These are phyloP conservation scores for Dugesia japonica DNA, from an alignment of 2,888 invertebrate species.

Conservation along the genomic window DNA sequence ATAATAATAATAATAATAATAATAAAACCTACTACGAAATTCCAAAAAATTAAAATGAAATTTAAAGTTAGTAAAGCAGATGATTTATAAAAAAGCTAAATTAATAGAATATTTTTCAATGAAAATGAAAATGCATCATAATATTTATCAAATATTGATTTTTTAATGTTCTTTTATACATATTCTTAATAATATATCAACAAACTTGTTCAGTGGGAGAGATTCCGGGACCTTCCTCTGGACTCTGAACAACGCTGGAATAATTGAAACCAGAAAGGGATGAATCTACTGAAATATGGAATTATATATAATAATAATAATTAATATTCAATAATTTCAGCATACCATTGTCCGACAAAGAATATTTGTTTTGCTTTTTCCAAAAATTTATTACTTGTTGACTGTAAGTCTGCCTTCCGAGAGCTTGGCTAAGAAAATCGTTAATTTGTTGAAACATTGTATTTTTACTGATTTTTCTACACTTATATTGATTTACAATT, in stretches of 20 bases:
- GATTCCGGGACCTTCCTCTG: neutral
- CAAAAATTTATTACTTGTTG: neutral
- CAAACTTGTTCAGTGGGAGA: neutral
- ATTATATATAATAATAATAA: neutral
- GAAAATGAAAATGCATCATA: too few relatives aligned
- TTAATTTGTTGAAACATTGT: slow-evolving; percentile 4
- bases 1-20: too few relatives aligned
- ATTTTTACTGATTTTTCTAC: neutral
- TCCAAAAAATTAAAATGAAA: too few relatives aligned
- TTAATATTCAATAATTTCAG: neutral
- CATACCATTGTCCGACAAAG: neutral
- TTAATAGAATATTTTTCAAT: too few relatives aligned
- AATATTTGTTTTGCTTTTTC: neutral
- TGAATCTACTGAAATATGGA: neutral
- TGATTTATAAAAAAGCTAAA: too few relatives aligned
- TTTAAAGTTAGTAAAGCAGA: too few relatives aligned
- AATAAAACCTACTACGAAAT: too few relatives aligned
- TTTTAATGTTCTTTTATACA: too few relatives aligned
- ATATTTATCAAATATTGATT: too few relatives aligned
- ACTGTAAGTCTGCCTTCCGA: neutral
- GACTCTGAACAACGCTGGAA: neutral
- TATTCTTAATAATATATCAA: neutral
- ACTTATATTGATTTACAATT: neutral
- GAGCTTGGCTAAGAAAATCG: neutral
- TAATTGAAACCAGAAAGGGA: neutral